phyloP scores from a whole-genome alignment of 2,797 vertebrate genomes.

The Pseudomugil tenellus region DNA sequence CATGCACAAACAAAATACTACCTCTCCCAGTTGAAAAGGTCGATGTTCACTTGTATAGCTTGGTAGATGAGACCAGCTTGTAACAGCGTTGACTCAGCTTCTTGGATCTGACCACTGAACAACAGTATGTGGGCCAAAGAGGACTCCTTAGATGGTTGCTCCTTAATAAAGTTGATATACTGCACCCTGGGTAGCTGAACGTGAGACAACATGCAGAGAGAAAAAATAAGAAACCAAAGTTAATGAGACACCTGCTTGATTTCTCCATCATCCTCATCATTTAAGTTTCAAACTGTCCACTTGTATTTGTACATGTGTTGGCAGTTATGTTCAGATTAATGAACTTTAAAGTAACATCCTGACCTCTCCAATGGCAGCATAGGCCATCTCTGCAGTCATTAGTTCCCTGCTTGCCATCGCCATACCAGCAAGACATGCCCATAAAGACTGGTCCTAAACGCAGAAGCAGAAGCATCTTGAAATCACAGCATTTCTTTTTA shows the following conservation, averaged over 20 bases:
- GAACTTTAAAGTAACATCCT: constrained; percentile 32
- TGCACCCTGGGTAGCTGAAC: constrained; percentile 91
- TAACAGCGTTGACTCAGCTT: constrained; percentile 91
- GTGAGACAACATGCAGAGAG: neutral
- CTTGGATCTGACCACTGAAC: constrained; percentile 91
- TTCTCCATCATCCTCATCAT: neutral
- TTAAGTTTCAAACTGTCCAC: constrained; percentile 1
- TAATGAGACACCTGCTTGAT: neutral
- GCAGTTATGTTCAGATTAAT: neutral
- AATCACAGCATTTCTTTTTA: neutral
- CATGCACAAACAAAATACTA: constrained; percentile 59
- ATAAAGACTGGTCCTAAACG: constrained; percentile 89
- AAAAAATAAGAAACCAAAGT: neutral
- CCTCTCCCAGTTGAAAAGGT: constrained; percentile 98
- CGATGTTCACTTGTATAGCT: constrained; percentile 92
- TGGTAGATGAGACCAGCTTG: constrained; percentile 93
- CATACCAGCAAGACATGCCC: constrained; percentile 97
- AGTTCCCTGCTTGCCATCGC: constrained; percentile 91
- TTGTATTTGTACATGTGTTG: neutral
- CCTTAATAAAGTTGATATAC: constrained; percentile 93
- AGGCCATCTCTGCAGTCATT: constrained; percentile 92
- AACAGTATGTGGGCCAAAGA: constrained; percentile 90
- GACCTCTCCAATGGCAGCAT: constrained; percentile 93
- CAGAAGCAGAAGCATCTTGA: constrained; percentile 12
- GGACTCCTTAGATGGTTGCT: constrained; percentile 93